phyloP scores from a whole-genome alignment of 2,113 vertebrate genomes.

The Saiga tatarica region DNA sequence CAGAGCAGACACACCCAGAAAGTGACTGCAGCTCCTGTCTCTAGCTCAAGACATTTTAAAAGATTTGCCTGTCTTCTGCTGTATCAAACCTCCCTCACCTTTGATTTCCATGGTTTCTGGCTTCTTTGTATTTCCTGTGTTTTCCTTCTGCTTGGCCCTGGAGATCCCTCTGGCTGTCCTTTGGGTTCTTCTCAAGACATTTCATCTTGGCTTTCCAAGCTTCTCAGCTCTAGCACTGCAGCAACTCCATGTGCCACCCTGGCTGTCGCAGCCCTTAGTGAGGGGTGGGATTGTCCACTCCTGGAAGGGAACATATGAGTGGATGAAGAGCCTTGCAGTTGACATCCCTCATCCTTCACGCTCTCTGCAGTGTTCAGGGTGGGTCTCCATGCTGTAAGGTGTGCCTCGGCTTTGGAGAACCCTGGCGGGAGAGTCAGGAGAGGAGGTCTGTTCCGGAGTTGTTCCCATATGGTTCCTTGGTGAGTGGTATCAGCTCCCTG shows the following conservation, averaged over 20 bases:
- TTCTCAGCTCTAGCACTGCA: neutral
- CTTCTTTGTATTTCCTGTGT: neutral
- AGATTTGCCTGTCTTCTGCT: neutral
- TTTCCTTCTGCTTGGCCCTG: neutral
- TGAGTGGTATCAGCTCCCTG: neutral
- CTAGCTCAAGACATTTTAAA: neutral
- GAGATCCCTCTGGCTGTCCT: neutral
- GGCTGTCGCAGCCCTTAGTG: neutral
- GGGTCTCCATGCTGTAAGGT: neutral
- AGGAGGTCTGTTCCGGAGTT: neutral
- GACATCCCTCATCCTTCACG: neutral
- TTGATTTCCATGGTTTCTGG: neutral
- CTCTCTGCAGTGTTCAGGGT: neutral
- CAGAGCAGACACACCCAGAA: neutral
- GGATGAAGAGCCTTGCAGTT: neutral
- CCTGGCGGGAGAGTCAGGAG: neutral
- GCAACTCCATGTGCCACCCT: neutral
- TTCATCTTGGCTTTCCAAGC: neutral
- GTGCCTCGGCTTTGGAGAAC: neutral
- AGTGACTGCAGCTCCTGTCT: neutral
- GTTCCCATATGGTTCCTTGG: neutral
- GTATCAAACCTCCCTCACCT: neutral
- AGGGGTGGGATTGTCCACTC: neutral
- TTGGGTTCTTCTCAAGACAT: neutral
- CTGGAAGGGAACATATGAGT: neutral